Conservation (phyloP, 1,140 invertebrate genomes). For the Mizuhopecten yessoensis region DNA sequence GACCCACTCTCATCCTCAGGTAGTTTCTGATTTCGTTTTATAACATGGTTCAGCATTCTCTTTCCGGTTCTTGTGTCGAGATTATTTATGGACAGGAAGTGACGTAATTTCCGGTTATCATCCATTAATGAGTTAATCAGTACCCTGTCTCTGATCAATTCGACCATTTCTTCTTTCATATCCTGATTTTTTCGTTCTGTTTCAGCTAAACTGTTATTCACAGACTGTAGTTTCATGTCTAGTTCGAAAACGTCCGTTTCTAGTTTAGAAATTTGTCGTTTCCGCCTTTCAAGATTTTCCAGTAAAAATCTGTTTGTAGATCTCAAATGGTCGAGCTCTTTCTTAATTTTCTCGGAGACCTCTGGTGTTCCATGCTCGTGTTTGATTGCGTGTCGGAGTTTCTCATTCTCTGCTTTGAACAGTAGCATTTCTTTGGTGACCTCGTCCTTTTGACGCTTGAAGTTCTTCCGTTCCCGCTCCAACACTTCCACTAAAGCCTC, state of each 20-base stretch:
- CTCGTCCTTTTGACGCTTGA: neutral
- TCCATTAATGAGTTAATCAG: neutral
- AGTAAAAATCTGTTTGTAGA: neutral
- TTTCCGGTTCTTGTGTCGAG: neutral
- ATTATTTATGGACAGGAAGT: neutral
- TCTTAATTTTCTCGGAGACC: neutral
- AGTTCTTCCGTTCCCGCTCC: neutral
- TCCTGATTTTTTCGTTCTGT: slow-evolving; percentile 13
- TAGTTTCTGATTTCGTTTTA: neutral
- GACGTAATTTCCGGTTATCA: neutral
- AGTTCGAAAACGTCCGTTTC: neutral
- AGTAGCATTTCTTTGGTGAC: neutral
- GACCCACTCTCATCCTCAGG: neutral
- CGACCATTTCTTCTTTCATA: neutral
- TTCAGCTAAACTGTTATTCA: neutral
- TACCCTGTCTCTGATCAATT: neutral
- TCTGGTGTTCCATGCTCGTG: neutral
- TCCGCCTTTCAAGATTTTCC: slow-evolving; percentile 3
- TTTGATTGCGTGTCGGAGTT: slow-evolving; percentile 1
- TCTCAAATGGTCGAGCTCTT: neutral
- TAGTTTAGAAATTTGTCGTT: slow-evolving; percentile 1
- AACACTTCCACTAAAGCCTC: neutral
- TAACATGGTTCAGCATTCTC: neutral
- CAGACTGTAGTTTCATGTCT: neutral
- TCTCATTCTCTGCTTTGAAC: neutral